Percentiles rank a stretch among this genome's conserved stretches.
Conservation (phyloP, 2,113 vertebrate species). For the Odocoileus hemionus region DNA sequence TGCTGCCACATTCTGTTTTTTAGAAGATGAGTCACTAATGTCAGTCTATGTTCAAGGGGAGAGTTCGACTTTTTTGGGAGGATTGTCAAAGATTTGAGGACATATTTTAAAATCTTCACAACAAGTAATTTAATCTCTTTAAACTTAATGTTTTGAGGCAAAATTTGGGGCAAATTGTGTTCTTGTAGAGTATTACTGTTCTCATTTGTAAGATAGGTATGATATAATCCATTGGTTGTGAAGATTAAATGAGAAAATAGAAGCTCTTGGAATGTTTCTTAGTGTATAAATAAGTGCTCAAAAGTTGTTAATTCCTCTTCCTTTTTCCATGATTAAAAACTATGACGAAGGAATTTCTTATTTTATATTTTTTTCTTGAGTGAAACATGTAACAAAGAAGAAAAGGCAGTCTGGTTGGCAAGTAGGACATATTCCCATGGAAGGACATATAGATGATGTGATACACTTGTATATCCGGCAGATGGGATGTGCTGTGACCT, state of each 20-base stretch:
- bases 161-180: background rate
- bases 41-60: background rate
- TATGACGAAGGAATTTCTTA: slow-evolving; percentile 25
- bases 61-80: background rate
- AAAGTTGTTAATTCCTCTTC: background rate
- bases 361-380: background rate
- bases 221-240: slow-evolving; percentile 26
- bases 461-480: background rate
- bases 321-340: background rate
- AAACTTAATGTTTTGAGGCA: background rate
- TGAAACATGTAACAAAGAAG: background rate
- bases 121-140: slow-evolving; percentile 3
- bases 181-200: background rate
- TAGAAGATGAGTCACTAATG: background rate
- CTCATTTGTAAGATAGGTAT: slow-evolving; percentile 27
- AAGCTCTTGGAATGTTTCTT: slow-evolving; percentile 26
- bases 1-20: slow-evolving; percentile 7
- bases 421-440: background rate
- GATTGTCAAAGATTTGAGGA: slow-evolving; percentile 14
- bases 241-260: slow-evolving; percentile 17
- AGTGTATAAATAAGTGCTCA: background rate
- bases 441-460: background rate
- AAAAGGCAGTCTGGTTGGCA: background rate
- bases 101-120: background rate
- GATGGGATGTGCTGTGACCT: background rate